These are phyloP conservation scores for Hystrix cristata DNA, from an alignment of 2,113 vertebrate species.

Conservation along the genomic window DNA sequence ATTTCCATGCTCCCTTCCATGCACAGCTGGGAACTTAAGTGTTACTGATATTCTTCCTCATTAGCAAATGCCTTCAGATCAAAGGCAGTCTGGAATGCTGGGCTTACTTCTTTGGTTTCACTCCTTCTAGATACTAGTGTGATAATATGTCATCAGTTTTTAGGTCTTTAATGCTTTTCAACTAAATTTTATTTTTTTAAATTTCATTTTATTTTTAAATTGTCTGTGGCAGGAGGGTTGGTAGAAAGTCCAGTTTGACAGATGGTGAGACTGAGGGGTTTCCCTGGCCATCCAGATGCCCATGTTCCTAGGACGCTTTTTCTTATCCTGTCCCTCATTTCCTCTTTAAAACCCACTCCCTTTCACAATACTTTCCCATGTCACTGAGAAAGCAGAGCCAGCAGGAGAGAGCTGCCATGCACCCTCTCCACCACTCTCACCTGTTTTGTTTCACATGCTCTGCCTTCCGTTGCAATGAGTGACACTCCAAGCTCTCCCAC, in stretches of 20 bases:
- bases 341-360: not conserved
- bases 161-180: not conserved
- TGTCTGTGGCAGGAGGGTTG: not conserved
- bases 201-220: slow-evolving; percentile 35
- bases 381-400: not conserved
- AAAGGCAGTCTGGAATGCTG: not conserved
- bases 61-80: not conserved
- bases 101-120: not conserved
- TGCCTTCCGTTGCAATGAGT: fast-evolving
- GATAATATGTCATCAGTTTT: not conserved
- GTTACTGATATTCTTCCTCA: not conserved
- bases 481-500: not conserved
- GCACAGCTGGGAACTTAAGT: not conserved
- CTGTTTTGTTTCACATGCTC: fast-evolving
- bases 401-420: fast-evolving
- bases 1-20: fast-evolving
- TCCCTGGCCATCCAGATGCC: not conserved
- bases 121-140: not conserved
- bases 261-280: not conserved
- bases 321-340: not conserved
- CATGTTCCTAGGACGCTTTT: not conserved
- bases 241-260: not conserved
- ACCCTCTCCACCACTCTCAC: not conserved
- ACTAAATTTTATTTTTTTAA: not conserved
- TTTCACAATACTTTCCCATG: not conserved